Percentiles rank a stretch among this genome's conserved stretches.
phyloP scores from a whole-genome alignment of 2,113 vertebrate species.

The Mandrillus leucophaeus region DNA sequence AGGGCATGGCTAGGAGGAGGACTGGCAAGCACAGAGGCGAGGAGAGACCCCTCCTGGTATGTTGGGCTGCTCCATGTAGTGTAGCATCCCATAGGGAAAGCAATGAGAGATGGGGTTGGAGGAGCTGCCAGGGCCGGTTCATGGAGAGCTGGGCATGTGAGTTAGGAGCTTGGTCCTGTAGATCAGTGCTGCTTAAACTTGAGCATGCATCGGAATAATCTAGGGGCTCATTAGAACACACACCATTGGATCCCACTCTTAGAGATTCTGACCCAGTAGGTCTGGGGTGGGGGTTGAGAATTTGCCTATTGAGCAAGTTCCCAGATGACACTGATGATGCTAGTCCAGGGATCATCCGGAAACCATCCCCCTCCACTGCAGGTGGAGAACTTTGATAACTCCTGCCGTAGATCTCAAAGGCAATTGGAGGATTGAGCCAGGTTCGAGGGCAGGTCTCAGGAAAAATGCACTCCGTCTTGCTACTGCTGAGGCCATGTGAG shows the following conservation, averaged over 20 bases:
- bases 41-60: background rate
- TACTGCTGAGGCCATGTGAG: background rate
- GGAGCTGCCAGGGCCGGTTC: background rate
- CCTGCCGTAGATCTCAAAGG: background rate
- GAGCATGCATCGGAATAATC: background rate
- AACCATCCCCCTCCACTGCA: no score
- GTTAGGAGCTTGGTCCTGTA: background rate
- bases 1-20: background rate
- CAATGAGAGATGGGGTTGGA: background rate
- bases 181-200: background rate
- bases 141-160: background rate
- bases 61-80: fast-evolving
- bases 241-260: background rate
- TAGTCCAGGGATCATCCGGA: background rate
- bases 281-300: background rate
- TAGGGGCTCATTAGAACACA: background rate
- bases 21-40: background rate
- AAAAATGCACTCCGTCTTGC: background rate
- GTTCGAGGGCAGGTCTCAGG: background rate
- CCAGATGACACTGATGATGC: background rate
- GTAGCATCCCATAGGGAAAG: background rate
- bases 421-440: background rate
- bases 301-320: background rate
- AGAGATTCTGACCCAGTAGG: background rate
- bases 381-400: background rate